Evolutionary conservation across 2,888 invertebrate genomes (phyloP).

Genomic region (Chymomyza caudatula): DNA sequence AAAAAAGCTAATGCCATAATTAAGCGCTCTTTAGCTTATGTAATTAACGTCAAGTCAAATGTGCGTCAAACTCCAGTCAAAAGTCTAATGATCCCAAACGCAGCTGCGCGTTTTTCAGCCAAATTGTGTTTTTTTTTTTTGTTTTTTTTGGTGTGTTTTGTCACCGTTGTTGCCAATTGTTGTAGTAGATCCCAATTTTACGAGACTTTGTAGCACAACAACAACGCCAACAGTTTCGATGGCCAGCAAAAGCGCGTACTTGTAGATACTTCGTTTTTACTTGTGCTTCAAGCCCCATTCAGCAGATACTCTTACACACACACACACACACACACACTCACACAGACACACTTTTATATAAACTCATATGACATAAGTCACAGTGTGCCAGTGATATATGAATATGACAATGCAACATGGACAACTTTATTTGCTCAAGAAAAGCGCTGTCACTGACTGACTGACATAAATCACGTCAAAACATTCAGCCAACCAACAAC

Average conservation of each 20-base stretch:
- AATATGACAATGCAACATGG: constrained; percentile 70
- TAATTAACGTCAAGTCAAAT: constrained; percentile 51
- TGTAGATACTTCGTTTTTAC: too few relatives aligned
- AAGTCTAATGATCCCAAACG: constrained; percentile 60
- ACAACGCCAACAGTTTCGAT: neutral
- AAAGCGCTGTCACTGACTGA: constrained; percentile 71
- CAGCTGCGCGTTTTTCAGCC: neutral
- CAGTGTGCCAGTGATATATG: constrained; percentile 63
- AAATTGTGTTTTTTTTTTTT: constrained; percentile 10
- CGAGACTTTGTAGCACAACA: neutral
- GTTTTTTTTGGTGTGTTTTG: constrained; percentile 57
- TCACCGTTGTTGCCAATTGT: constrained; percentile 47
- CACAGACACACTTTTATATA: neutral
- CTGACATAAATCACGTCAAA: constrained; percentile 64
- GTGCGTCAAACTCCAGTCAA: constrained; percentile 13
- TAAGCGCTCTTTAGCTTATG: constrained; percentile 68
- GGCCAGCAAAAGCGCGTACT: neutral
- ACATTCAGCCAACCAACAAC: neutral
- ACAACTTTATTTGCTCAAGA: constrained; percentile 73
- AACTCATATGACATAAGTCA: constrained; percentile 61
- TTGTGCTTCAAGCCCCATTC: neutral
- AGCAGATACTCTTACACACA: neutral
- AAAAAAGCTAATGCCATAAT: constrained; percentile 42
- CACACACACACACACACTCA: neutral
- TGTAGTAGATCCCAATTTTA: neutral